Conservation (phyloP, 1,140 invertebrate species). For the Campoletis sonorensis region DNA sequence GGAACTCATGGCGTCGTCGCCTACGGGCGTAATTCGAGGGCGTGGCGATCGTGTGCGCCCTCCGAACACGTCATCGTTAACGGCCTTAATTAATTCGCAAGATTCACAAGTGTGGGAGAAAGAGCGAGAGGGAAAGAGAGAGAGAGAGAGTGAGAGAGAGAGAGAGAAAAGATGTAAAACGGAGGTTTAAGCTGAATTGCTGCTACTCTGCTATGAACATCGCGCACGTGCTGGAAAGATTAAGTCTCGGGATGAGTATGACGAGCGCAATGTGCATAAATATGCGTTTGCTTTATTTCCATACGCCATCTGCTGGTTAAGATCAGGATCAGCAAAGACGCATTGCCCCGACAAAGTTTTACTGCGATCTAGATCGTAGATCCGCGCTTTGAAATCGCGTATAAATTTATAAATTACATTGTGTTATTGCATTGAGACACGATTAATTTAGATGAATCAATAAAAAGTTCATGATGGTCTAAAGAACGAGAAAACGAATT, state of each 20-base stretch:
- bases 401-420: background rate
- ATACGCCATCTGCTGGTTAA: background rate
- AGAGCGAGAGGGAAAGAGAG: background rate
- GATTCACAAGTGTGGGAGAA: conserved; percentile 16
- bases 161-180: conserved; percentile 8
- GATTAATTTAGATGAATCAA: too few relatives aligned
- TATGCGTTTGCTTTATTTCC: conserved; percentile 17
- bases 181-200: conserved; percentile 15
- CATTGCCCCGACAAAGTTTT: background rate
- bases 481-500: too few relatives aligned
- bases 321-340: background rate
- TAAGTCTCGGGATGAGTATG: background rate
- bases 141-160: background rate
- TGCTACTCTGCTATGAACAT: conserved; percentile 14
- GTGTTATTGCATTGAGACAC: too few relatives aligned
- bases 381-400: background rate
- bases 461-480: too few relatives aligned
- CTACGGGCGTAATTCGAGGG: conserved; percentile 44
- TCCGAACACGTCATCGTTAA: conserved; percentile 43
- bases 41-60: conserved; percentile 37
- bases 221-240: conserved; percentile 14
- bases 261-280: conserved; percentile 2
- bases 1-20: conserved; percentile 23
- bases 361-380: background rate
- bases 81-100: conserved; percentile 41